phyloP scores from a whole-genome alignment of 2,113 vertebrate species.

The Merops nubicus region DNA sequence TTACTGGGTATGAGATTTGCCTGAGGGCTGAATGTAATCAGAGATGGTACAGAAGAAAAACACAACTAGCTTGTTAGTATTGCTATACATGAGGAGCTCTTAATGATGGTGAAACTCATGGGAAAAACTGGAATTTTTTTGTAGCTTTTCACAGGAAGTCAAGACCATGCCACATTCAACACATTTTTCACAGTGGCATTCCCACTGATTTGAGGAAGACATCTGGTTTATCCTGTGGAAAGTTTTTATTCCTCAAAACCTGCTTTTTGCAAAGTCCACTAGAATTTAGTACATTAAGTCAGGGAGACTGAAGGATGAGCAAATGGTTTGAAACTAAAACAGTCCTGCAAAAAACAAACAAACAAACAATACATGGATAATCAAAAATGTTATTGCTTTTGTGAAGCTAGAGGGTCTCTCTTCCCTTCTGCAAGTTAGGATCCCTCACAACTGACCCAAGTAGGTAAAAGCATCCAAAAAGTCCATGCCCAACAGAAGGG shows the following conservation, averaged over 20 bases:
- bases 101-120: background rate
- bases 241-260: background rate
- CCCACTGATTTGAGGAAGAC: background rate
- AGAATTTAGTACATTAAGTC: background rate
- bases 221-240: background rate
- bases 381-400: background rate
- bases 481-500: background rate
- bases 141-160: background rate
- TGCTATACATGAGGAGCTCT: background rate
- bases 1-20: conserved; percentile 49
- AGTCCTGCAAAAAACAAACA: background rate
- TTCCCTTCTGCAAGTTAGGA: background rate
- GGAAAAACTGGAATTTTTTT: background rate
- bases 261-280: background rate
- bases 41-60: conserved; percentile 37
- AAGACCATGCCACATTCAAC: background rate
- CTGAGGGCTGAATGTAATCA: conserved; percentile 55
- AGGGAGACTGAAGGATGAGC: background rate
- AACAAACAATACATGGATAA: background rate
- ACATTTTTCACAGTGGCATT: background rate
- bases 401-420: background rate
- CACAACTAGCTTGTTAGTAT: conserved; percentile 34
- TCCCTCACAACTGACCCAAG: background rate
- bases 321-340: background rate
- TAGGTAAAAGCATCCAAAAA: background rate